Evolutionary conservation across 2,888 invertebrate genomes (phyloP), one percentile per base, ranked within the genome.

Genomic region (Vannuccia rotundouncinata): DNA sequence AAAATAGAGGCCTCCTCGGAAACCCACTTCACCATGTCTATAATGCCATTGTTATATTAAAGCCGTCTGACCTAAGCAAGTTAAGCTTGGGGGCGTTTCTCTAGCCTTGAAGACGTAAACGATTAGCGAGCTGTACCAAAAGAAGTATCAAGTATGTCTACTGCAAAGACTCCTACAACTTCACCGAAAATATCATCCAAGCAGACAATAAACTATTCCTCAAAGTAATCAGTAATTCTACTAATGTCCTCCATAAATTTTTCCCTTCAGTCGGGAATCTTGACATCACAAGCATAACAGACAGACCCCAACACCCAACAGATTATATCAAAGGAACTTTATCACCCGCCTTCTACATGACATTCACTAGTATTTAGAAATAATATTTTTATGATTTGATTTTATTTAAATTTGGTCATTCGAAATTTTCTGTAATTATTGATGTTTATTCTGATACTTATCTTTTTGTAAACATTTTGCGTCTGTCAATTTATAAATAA

Each of bases 201-300:
- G 66, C 25, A 66, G 66, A 66, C 66, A 66, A 66, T 66, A 66
- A 66, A 66, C 25, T 66, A 22, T 66, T 66, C 66, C 22, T 5
- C 25, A 66, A 66, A 66, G 25, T 66, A n/a, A 66, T 66, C 66
- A 66, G 66, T 22, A 66, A 66, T 66, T 27, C 66, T 66, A 66
- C 66, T 17, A 17, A 66, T 66, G 66, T 22, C 66, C 66, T 66
- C 2, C 66, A 66, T 22, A 5, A 66, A 66, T 66, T 66, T 66
- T 27, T 66, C 66, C 66, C 66, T 66, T 27, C 25, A 66, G 66
- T 17, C 66, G 25, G 5, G 66, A 66, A 66, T 66, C 66, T n/a
- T 2, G 66, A 66, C 66, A 27, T 66, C 66, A 66, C 66, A 66
- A 66, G 66, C 25, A 66, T 66, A 66, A 66, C 66, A 66, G 66